Percentiles rank a stretch among this genome's conserved stretches.
phyloP scores from a whole-genome alignment of 2,113 vertebrate genomes.

The Pontoporia blainvillei region DNA sequence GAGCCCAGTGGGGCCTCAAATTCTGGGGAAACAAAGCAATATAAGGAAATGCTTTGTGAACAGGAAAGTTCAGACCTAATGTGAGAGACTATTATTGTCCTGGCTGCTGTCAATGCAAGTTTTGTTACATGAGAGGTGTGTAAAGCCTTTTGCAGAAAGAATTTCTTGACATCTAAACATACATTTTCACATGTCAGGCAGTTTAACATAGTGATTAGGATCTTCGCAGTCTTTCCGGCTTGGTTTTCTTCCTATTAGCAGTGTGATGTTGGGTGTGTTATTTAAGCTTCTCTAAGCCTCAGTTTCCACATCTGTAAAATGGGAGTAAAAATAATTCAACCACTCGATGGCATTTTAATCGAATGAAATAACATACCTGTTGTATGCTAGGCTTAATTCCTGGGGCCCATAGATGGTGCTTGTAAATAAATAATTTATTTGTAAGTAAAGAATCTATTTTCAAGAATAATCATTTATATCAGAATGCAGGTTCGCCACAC shows the following conservation, averaged over 20 bases:
- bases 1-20: not conserved
- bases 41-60: constrained; percentile 14
- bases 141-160: not conserved
- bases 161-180: not conserved
- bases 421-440: not conserved
- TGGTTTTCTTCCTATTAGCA: not conserved
- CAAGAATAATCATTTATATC: not conserved
- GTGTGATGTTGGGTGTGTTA: not conserved
- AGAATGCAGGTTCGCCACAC: not conserved
- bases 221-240: not conserved
- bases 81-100: not conserved
- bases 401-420: not conserved
- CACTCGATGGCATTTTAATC: not conserved
- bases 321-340: not conserved
- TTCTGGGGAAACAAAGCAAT: constrained; percentile 4
- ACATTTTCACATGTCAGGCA: not conserved
- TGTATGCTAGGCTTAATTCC: not conserved
- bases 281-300: not conserved
- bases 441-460: not conserved
- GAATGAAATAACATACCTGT: not conserved
- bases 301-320: not conserved
- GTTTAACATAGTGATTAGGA: not conserved
- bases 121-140: not conserved
- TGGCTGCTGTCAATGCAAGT: not conserved
- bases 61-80: not conserved